Conservation (phyloP, 2,113 vertebrate species). For the Thalassarche chlororhynchos region DNA sequence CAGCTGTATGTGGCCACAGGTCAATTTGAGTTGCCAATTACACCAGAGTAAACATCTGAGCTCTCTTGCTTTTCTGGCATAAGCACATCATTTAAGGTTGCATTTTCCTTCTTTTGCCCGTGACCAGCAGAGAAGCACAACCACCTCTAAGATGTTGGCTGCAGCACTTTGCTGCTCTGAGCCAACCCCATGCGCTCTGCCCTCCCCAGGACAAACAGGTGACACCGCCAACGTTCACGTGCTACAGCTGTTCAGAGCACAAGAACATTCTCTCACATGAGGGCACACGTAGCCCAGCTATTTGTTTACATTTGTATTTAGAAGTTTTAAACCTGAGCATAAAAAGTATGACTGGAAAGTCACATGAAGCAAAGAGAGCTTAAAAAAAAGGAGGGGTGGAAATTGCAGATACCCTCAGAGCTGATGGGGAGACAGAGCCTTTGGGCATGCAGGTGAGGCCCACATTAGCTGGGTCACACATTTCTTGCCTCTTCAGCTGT, state of each 20-base stretch:
- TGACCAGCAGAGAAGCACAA: neutral
- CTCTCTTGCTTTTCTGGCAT: neutral
- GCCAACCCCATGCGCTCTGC: neutral
- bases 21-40: neutral
- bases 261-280: neutral
- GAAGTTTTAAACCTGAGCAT: neutral
- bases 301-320: neutral
- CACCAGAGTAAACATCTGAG: neutral
- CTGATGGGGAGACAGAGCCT: neutral
- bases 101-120: neutral
- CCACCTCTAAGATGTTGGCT: neutral
- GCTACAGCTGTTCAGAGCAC: neutral
- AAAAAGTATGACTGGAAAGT: neutral
- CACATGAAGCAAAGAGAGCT: neutral
- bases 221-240: rapidly evolving
- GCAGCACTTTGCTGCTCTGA: neutral
- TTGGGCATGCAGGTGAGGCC: neutral
- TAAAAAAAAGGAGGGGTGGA: neutral
- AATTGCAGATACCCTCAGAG: neutral
- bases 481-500: neutral
- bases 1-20: neutral
- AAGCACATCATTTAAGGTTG: neutral
- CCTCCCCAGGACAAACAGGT: neutral
- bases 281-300: neutral
- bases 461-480: neutral